phyloP scores from a whole-genome alignment of 2,113 vertebrate species.

The Amia ocellicauda region DNA sequence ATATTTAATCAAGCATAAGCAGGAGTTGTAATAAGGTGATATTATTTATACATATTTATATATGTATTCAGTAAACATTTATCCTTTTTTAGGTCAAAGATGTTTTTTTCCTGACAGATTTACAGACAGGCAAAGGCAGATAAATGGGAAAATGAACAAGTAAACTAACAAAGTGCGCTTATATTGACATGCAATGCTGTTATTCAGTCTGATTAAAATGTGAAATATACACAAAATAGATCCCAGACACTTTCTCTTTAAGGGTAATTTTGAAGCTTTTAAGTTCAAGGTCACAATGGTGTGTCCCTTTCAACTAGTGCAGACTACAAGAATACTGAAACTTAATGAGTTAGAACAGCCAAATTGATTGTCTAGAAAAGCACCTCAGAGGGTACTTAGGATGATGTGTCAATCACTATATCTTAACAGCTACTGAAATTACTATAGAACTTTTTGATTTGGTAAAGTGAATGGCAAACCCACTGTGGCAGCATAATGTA shows the following conservation, averaged over 20 bases:
- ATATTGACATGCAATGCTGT: neutral
- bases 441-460: slow-evolving; percentile 42
- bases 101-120: too few species aligned
- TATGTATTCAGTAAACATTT: too few species aligned
- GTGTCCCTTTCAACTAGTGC: slow-evolving; percentile 38
- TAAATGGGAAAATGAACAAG: too few species aligned
- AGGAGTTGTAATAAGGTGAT: too few species aligned
- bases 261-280: neutral
- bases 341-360: slow-evolving; percentile 55
- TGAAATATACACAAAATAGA: neutral
- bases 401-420: slow-evolving; percentile 50
- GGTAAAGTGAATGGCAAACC: slow-evolving; percentile 32
- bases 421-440: slow-evolving; percentile 39
- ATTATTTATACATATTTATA: too few species aligned
- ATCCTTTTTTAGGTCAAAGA: too few species aligned
- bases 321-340: slow-evolving; percentile 44
- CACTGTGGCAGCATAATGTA: neutral
- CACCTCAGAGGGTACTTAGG: slow-evolving; percentile 44
- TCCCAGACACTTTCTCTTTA: neutral
- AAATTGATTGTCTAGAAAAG: slow-evolving; percentile 52
- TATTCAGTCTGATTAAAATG: neutral
- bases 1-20: too few species aligned
- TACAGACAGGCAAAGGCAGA: too few species aligned
- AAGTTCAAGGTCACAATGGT: slow-evolving; percentile 43
- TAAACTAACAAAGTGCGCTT: too few species aligned